Evolutionary conservation across 2,888 invertebrate species (phyloP).

Genomic region (Melipona beecheii): DNA sequence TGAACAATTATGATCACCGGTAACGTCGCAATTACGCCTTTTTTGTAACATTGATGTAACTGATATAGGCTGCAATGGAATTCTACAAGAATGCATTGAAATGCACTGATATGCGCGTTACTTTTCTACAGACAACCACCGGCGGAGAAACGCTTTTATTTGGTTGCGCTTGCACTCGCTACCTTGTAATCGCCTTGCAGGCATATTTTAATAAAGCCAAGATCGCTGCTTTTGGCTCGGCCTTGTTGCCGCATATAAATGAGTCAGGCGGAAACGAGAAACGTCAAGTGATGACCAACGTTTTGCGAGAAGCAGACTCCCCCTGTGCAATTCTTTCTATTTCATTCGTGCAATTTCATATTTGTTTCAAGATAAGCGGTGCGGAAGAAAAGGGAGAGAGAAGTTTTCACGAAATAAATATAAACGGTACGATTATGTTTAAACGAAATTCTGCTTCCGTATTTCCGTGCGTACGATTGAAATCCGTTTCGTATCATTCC

Average conservation of each 20-base stretch:
- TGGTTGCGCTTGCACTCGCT: constrained; percentile 35
- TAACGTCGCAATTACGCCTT: constrained; percentile 13
- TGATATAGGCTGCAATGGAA: constrained; percentile 5
- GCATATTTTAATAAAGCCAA: constrained; percentile 65
- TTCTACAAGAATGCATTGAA: constrained; percentile 19
- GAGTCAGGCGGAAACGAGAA: constrained; percentile 71
- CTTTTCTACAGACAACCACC: background rate
- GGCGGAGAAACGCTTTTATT: constrained; percentile 30
- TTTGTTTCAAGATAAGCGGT: constrained; percentile 32
- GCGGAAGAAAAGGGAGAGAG: no score
- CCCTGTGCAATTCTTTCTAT: constrained; percentile 36
- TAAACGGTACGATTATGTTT: background rate
- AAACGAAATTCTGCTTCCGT: background rate
- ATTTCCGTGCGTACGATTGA: background rate
- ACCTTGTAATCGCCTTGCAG: constrained; percentile 49
- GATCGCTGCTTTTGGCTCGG: constrained; percentile 69
- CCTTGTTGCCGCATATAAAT: constrained; percentile 65
- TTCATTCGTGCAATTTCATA: constrained; percentile 35
- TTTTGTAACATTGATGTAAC: background rate
- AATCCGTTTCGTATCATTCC: background rate
- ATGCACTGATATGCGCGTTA: background rate
- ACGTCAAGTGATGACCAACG: constrained; percentile 67
- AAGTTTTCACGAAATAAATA: background rate
- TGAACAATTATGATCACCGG: background rate
- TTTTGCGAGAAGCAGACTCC: constrained; percentile 47